Percentiles rank a stretch among this genome's conserved stretches.
These are phyloP conservation scores for Nymphalis urticae DNA, from an alignment of 2,888 invertebrate genomes.

Conservation along the genomic window DNA sequence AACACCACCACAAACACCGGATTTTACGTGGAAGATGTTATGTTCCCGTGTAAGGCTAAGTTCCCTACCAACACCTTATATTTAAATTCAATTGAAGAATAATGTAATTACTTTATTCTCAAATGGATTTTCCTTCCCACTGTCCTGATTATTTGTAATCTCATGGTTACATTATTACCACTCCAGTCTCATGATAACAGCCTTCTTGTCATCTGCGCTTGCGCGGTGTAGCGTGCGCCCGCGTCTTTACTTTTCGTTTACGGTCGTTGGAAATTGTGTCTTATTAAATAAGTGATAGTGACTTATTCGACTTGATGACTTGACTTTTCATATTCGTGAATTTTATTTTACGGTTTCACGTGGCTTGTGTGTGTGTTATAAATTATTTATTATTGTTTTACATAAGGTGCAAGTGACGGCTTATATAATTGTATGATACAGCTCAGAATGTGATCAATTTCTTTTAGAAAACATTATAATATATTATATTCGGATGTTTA, in stretches of 20 bases:
- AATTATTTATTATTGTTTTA: slow-evolving; percentile 6
- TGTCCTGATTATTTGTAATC: not conserved
- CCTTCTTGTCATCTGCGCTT: slow-evolving; percentile 59
- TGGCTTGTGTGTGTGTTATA: slow-evolving; percentile 14
- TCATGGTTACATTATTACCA: slow-evolving; percentile 40
- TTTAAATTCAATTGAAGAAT: no score
- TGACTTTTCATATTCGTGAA: not conserved
- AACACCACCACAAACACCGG: no score
- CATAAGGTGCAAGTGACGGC: not conserved
- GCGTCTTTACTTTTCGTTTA: slow-evolving; percentile 45
- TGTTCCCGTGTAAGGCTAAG: no score
- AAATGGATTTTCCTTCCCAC: not conserved
- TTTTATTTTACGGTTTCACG: slow-evolving; percentile 2
- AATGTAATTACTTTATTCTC: no score
- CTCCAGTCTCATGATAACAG: slow-evolving; percentile 65
- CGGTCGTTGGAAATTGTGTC: slow-evolving; percentile 1
- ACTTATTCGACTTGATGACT: slow-evolving; percentile 1
- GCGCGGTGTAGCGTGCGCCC: slow-evolving; percentile 67
- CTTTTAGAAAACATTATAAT: not conserved
- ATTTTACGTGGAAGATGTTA: no score
- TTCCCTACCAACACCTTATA: no score
- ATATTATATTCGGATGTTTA: no score
- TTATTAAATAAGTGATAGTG: slow-evolving; percentile 14
- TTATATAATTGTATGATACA: not conserved
- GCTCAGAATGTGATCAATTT: not conserved